Conservation (phyloP, 2,888 invertebrate species). For the Loripinus fragilis region DNA sequence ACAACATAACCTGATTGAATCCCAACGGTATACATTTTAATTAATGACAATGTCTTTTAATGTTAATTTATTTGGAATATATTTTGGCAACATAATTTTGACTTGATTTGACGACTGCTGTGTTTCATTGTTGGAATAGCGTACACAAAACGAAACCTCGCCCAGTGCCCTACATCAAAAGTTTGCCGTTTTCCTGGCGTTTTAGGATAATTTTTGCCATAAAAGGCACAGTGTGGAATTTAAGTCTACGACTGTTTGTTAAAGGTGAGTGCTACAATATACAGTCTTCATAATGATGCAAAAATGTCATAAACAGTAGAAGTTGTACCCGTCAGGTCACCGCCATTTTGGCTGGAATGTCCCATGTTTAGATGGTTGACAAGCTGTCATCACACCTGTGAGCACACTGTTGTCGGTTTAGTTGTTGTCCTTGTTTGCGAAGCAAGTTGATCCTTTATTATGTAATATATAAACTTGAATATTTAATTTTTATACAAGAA, state of each 20-base stretch:
- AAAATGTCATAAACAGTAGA: neutral
- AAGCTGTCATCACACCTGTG: conserved; percentile 11
- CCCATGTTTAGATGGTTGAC: conserved; percentile 2
- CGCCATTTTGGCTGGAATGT: conserved; percentile 14
- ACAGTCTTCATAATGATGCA: neutral
- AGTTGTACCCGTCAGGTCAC: neutral
- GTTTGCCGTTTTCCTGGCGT: neutral
- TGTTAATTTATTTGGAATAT: too few species aligned
- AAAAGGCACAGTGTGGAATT: neutral
- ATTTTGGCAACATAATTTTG: too few species aligned
- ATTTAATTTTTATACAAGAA: too few species aligned
- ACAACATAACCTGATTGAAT: too few species aligned
- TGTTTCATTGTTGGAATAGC: conserved; percentile 37
- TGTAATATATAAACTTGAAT: too few species aligned
- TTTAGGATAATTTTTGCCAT: neutral
- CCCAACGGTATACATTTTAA: too few species aligned
- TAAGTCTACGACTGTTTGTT: neutral
- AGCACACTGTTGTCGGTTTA: neutral
- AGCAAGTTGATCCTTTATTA: too few species aligned
- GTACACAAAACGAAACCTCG: conserved; percentile 57
- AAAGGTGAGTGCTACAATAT: neutral
- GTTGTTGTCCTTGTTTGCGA: too few species aligned
- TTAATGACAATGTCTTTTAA: too few species aligned
- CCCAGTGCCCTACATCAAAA: conserved; percentile 16
- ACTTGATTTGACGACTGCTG: neutral